Evolutionary conservation across 1,140 invertebrate species (phyloP), one percentile per base, ranked within the genome.

Genomic region (Aricia agestis): DNA sequence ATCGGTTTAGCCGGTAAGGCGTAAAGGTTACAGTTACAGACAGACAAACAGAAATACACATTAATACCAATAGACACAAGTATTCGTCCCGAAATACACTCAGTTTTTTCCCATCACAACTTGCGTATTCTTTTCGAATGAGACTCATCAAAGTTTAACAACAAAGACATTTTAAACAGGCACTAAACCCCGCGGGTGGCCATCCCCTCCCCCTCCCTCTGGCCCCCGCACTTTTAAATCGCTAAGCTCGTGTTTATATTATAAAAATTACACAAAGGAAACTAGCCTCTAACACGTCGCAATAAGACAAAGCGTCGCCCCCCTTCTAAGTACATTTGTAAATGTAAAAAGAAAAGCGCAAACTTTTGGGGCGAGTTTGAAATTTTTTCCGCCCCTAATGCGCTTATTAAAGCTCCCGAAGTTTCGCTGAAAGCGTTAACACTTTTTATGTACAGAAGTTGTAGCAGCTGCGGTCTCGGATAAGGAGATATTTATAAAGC

Each of bases 311-410:
- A 32, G 57, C 61, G 63, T 69, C 65, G 36, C 86, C 86, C 88
- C 88, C 86, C 88, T 88, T 87, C 86, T 88, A 87, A 89, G 86
- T 90, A 86, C 84, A 74, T 52, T 88, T 89, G 84, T 89, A 82
- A 91, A 91, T 89, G 88, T 86, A 91, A 91, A 91, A 91, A 91
- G 88, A 91, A 91, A 91, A 91, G 86, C 83, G 81, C 79, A 87
- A 89, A 87, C 76, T 91, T 91, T 86, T 75, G 84, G 86, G 82
- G 79, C 77, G 87, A 91, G 88, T 89, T 90, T 86, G 45, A 87
- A 90, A 89, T 87, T 89, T 90, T 79, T 90, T 86, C 82, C 86
- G 79, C 83, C 84, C 86, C 81, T 91, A 91, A 89, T 89, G 88
- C 87, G 87, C 83, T 91, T 91, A 91, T 91, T 91, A 91, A 52